Evolutionary conservation across 2,797 vertebrate genomes (phyloP).

Genomic region (Oreochromis grahami): DNA sequence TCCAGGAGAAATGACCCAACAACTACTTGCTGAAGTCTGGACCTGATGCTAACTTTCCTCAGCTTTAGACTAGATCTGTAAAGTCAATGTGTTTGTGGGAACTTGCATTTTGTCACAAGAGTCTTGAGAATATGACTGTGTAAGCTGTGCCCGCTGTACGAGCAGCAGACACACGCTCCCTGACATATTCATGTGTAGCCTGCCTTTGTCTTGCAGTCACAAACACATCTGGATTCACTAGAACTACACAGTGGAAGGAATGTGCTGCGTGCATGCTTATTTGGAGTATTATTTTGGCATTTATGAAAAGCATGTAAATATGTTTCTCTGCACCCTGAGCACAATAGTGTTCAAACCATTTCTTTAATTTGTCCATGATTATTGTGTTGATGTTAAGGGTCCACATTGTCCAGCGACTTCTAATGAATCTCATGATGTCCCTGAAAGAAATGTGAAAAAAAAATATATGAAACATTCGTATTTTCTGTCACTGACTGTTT

Average conservation of each 20-base stretch:
- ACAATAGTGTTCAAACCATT: not conserved
- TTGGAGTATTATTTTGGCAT: not conserved
- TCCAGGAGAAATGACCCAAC: not conserved
- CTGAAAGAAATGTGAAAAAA: not conserved
- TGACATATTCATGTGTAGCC: not conserved
- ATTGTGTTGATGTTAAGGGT: not conserved
- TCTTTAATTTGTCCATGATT: not conserved
- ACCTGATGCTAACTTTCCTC: not conserved
- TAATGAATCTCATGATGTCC: not conserved
- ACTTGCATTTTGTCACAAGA: not conserved
- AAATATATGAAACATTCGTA: not conserved
- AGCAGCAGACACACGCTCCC: not conserved
- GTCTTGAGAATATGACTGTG: not conserved
- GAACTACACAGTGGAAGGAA: conserved; percentile 9
- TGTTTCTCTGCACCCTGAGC: not conserved
- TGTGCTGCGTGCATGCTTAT: not conserved
- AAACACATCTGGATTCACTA: conserved; percentile 45
- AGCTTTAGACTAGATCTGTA: not conserved
- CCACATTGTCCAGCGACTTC: not conserved
- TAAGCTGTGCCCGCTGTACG: not conserved
- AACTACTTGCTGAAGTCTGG: not conserved
- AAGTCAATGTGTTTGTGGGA: not conserved
- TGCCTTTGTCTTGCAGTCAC: conserved; percentile 6
- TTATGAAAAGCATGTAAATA: not conserved
- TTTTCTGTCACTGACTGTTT: not conserved